These are phyloP conservation scores for Sebastes trivittatus DNA, from an alignment of 2,797 vertebrate genomes.

Conservation along the genomic window DNA sequence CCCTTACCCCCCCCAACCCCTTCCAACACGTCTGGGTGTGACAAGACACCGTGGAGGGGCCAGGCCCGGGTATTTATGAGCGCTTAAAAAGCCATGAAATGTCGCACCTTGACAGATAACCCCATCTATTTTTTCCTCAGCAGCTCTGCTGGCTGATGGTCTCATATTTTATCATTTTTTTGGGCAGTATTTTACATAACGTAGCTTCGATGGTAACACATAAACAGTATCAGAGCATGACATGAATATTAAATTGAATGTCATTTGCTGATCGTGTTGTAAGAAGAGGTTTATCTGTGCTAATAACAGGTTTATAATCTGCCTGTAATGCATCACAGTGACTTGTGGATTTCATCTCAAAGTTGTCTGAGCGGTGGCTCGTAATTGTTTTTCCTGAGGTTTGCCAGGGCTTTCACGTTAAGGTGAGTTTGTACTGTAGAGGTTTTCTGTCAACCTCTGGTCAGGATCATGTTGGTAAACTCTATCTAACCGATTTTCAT, in stretches of 20 bases:
- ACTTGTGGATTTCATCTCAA: conserved; percentile 46
- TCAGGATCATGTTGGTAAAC: conserved; percentile 14
- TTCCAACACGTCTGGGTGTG: conserved; percentile 50
- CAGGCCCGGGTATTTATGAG: conserved; percentile 65
- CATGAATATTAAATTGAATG: conserved; percentile 18
- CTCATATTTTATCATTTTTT: conserved; percentile 36
- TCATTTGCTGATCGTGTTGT: conserved; percentile 33
- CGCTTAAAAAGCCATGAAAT: conserved; percentile 69
- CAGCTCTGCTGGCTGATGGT: neutral
- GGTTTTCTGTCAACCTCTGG: conserved; percentile 28
- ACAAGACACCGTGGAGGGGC: conserved; percentile 51
- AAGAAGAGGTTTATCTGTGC: conserved; percentile 26
- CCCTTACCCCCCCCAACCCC: conserved; percentile 40
- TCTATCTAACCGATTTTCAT: neutral
- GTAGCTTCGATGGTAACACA: neutral
- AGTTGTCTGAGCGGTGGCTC: conserved; percentile 31
- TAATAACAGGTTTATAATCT: conserved; percentile 51
- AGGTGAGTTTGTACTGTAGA: conserved; percentile 29
- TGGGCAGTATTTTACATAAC: conserved; percentile 7
- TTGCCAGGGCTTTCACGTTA: neutral
- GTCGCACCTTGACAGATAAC: conserved; percentile 63
- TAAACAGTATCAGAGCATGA: conserved; percentile 18
- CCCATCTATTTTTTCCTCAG: conserved; percentile 53
- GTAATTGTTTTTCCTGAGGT: conserved; percentile 45
- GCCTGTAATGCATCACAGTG: conserved; percentile 34